These are phyloP conservation scores for Cercopithecus mona DNA, from an alignment of 2,113 vertebrate species.

Conservation along the genomic window DNA sequence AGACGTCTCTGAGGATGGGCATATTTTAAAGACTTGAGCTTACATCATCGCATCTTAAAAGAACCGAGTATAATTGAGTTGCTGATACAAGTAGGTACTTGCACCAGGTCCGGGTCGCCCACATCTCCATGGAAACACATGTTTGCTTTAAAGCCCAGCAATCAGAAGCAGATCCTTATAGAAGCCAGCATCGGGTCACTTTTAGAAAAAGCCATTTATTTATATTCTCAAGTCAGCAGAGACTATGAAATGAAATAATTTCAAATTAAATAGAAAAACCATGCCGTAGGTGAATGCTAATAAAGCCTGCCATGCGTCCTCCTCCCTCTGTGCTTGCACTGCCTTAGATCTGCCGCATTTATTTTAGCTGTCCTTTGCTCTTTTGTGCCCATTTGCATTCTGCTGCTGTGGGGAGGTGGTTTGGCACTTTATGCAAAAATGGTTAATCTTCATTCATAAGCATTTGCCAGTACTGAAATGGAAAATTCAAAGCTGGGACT, in stretches of 20 bases:
- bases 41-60: conserved; percentile 64
- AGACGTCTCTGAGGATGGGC: background rate
- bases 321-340: background rate
- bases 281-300: conserved; percentile 39
- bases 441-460: conserved; percentile 67
- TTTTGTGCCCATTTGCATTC: conserved; percentile 63
- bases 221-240: conserved; percentile 55
- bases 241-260: conserved; percentile 72
- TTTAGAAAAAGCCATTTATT: conserved; percentile 59
- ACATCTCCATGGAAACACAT: conserved; percentile 74
- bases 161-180: conserved; percentile 43
- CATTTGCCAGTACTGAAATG: conserved; percentile 41
- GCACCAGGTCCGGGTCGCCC: conserved; percentile 48
- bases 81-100: conserved; percentile 67
- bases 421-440: conserved; percentile 72
- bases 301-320: background rate
- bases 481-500: conserved; percentile 41
- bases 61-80: conserved; percentile 64
- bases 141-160: conserved; percentile 65
- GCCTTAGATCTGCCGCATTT: background rate
- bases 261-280: conserved; percentile 74
- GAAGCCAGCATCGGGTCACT: conserved; percentile 30
- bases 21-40: conserved; percentile 47
- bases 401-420: background rate
- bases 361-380: conserved; percentile 63